These are phyloP conservation scores for Pygoscelis antarcticus DNA, from an alignment of 2,113 vertebrate genomes.

Conservation along the genomic window DNA sequence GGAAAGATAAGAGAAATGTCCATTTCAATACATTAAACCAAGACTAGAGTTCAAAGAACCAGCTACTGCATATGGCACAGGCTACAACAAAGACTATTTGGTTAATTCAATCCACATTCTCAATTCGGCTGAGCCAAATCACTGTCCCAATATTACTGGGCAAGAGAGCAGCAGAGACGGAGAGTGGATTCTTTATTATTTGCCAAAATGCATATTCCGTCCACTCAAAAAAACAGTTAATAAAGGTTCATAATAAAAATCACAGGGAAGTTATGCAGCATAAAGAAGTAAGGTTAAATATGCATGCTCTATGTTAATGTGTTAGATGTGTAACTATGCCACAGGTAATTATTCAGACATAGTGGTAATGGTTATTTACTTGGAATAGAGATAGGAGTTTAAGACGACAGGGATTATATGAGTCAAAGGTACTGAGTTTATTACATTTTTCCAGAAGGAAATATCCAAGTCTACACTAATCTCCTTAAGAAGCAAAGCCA, in stretches of 20 bases:
- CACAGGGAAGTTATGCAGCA: constrained; percentile 47
- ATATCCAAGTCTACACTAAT: constrained; percentile 61
- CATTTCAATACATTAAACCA: constrained; percentile 62
- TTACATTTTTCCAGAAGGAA: constrained; percentile 62
- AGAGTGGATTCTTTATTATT: constrained; percentile 31
- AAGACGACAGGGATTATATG: constrained; percentile 12
- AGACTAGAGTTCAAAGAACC: constrained; percentile 22
- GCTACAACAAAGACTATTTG: constrained; percentile 71
- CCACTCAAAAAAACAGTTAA: constrained; percentile 57
- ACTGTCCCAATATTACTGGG: constrained; percentile 60
- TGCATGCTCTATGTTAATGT: constrained; percentile 72
- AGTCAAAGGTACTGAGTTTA: constrained; percentile 22
- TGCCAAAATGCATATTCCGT: constrained; percentile 61
- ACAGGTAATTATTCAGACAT: constrained; percentile 36
- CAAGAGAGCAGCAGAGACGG: constrained; percentile 48
- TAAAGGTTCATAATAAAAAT: neutral
- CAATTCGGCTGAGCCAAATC: constrained; percentile 59
- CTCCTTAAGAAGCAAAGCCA: constrained; percentile 78
- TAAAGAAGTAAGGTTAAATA: constrained; percentile 15
- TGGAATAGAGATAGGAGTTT: constrained; percentile 20
- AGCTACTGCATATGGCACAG: constrained; percentile 70
- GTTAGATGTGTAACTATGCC: constrained; percentile 50
- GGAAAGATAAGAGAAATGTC: constrained; percentile 71
- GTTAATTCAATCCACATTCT: constrained; percentile 67
- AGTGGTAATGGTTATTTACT: constrained; percentile 23